Base-by-base conservation (phyloP, 30 jellyfish, hydroid and myxozoan genomes). In the Hydra vulgaris region DNA sequence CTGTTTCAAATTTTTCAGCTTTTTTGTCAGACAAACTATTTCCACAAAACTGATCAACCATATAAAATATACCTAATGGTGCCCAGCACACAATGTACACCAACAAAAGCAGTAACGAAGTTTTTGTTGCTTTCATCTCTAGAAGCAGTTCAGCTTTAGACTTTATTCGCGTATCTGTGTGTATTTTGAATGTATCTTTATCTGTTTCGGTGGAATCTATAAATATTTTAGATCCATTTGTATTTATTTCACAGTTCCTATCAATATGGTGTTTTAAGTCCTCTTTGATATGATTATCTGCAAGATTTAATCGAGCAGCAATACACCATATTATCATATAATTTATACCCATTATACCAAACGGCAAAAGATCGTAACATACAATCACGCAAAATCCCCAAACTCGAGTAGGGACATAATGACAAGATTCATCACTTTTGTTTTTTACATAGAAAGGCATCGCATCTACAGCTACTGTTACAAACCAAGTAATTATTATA, bases 31-130 rank as follows among this genome's bases (percentile, higher is more conserved):
- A 78, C 15, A 20, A 78, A 78, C 85, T 27, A 61, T 61, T 27
- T 53, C n/a, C 54, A 78, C 85, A 78, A 78, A 78, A 78, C 40
- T 78, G 85, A 78, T 78, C 85, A 16, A 12, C 27, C 85, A 78
- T 78, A 40, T 78, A 78, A 19, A 78, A 55, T 20, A 78, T 40
- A 16, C 85, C 85, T 21, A 78, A 61, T 0, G 85, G 85, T 17
- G 27, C 80, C 85, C 85, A 78, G 54, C 85, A 78, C 7, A 78
- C 24, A 61, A 78, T 61, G 0, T 78, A 78, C 20, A 54, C 54
- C 1, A 40, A 66, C n/a, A 78, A 27, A 18, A 78, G 26, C 0
- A 61, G 52, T 1, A 78, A 8, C 20, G 85, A 78, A 1, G 85
- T 78, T 18, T 52, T 78, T 78, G 85, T 78, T 1, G 85, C 85